Percentiles rank a stretch among this genome's conserved stretches.
Evolutionary conservation across 2,797 vertebrate species (phyloP).

Genomic region (Bovichtus variegatus): DNA sequence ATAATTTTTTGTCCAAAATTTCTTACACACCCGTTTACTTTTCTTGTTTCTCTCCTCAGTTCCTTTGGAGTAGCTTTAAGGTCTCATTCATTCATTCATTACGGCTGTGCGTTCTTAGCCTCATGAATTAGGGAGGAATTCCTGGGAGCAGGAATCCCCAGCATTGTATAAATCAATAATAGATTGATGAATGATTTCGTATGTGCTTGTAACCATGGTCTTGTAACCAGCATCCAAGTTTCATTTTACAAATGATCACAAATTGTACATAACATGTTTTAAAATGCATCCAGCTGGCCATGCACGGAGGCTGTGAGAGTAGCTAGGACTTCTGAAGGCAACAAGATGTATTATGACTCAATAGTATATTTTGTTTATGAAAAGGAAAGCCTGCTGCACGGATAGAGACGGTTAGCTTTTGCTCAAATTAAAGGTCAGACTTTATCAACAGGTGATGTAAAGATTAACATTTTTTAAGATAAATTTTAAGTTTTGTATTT

Average conservation of each 20-base stretch:
- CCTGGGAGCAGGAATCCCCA: not conserved
- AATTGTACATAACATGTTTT: constrained; percentile 17
- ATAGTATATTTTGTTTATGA: not conserved
- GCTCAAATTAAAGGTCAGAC: not conserved
- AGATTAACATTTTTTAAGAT: not conserved
- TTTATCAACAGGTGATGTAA: not conserved
- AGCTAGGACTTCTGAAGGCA: not conserved
- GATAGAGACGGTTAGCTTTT: not conserved
- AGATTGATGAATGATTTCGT: constrained; percentile 10
- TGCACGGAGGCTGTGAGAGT: not conserved
- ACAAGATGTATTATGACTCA: not conserved
- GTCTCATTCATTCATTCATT: constrained; percentile 29
- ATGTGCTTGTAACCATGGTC: not conserved
- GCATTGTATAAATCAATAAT: constrained; percentile 22
- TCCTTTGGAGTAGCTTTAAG: constrained; percentile 32
- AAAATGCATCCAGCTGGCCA: not conserved
- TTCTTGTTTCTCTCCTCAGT: not conserved
- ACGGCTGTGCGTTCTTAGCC: not conserved
- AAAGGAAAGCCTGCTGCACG: not conserved
- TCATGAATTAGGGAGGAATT: constrained; percentile 44
- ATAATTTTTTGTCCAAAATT: constrained; percentile 25
- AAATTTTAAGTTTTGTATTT: not conserved
- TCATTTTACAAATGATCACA: constrained; percentile 34
- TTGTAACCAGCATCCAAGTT: constrained; percentile 3
- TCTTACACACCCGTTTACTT: not conserved